These are phyloP conservation scores for Hyles lineata DNA, from an alignment of 2,888 invertebrate species.

Conservation along the genomic window DNA sequence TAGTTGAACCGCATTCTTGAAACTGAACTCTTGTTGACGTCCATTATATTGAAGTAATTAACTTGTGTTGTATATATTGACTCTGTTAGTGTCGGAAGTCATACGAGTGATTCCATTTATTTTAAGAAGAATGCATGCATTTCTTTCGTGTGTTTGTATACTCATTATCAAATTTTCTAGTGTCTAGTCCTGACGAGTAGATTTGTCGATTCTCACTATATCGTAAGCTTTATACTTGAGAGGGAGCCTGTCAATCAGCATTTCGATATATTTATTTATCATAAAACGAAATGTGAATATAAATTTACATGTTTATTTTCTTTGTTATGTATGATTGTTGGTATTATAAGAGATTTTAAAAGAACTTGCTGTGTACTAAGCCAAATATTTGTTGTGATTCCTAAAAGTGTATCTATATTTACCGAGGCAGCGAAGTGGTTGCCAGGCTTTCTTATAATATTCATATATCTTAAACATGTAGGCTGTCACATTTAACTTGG, in stretches of 20 bases:
- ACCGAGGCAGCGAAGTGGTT: conserved; percentile 51
- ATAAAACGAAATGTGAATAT: conserved; percentile 25
- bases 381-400: conserved; percentile 73
- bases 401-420: conserved; percentile 52
- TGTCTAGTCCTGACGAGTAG: conserved; percentile 81
- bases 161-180: conserved; percentile 78
- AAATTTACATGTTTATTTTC: conserved; percentile 43
- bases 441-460: conserved; percentile 69
- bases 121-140: conserved; percentile 83
- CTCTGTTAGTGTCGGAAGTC: conserved; percentile 72
- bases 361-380: conserved; percentile 74
- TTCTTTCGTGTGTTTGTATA: conserved; percentile 81
- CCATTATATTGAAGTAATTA: conserved; percentile 40
- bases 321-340: conserved; percentile 42
- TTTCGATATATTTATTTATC: conserved; percentile 26
- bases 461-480: conserved; percentile 36
- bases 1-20: conserved; percentile 20
- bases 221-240: conserved; percentile 70
- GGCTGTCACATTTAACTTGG: conserved; percentile 16
- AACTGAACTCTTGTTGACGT: conserved; percentile 28
- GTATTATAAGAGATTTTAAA: conserved; percentile 57
- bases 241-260: conserved; percentile 70
- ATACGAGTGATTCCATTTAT: conserved; percentile 83
- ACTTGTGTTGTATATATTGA: conserved; percentile 74
- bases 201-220: conserved; percentile 77